Conservation (phyloP, 2,797 vertebrate genomes). For the Vultur gryphus region DNA sequence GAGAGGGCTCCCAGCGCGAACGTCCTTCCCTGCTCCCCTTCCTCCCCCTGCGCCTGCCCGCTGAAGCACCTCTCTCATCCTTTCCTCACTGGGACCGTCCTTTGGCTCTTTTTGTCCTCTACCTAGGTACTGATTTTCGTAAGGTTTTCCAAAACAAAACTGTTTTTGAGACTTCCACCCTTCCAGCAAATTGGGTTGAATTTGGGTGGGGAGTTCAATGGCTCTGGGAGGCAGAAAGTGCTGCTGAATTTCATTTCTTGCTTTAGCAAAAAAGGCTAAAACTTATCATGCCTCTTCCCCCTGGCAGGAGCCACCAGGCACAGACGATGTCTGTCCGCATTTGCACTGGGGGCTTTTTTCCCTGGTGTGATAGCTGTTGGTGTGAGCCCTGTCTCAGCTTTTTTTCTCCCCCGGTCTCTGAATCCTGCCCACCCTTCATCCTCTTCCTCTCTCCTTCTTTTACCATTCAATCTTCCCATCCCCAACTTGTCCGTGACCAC, state of each 20-base stretch:
- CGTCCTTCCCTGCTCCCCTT: background rate
- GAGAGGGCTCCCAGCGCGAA: background rate
- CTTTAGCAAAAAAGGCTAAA: background rate
- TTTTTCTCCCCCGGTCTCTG: background rate
- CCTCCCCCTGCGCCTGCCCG: background rate
- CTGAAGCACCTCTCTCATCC: background rate
- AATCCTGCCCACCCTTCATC: background rate
- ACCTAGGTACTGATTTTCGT: background rate
- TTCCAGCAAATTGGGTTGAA: background rate
- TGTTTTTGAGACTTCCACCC: background rate
- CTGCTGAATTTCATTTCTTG: background rate
- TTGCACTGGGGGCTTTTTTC: background rate
- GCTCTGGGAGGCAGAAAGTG: background rate
- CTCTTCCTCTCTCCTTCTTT: background rate
- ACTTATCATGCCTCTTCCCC: background rate
- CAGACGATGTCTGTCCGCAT: background rate
- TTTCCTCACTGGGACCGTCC: background rate
- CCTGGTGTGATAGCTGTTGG: background rate
- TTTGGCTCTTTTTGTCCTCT: background rate
- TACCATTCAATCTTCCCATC: background rate
- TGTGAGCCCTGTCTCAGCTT: background rate
- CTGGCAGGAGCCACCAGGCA: background rate
- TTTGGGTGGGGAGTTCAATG: too few species aligned
- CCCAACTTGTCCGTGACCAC: background rate
- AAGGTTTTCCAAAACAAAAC: background rate